Base-by-base conservation (phyloP, 2,888 invertebrate genomes). In the Galeopsomyia nigrocyanea region DNA sequence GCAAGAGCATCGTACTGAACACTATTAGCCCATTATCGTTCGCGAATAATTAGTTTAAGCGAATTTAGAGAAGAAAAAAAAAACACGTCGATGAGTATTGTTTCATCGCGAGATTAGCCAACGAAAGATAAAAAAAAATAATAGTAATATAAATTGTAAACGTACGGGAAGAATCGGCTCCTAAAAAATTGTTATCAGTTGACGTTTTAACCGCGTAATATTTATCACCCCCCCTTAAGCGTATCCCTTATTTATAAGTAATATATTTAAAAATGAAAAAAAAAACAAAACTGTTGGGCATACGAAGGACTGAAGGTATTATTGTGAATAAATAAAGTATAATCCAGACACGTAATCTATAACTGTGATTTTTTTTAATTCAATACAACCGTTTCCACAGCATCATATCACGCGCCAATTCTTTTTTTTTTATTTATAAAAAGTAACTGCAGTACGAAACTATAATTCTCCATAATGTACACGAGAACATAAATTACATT, bases 201-300 rank as follows among this genome's bases (percentile, higher is more conserved):
- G 76, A 74, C 79, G 74, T 19, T 76, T 80, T 80, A 76, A 78
- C 77, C 75, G 65, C 75, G 77, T 77, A 78, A 79, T 76, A 73
- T 79, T 39, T 39, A 39, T 39, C 7, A 3, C 39, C 39, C 39
- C 26, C 2, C 26, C 7, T 7, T 7, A 78, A 79, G 78, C 77
- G 77, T 82, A 80, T 81, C 80, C 68, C 69, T 73, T 73, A 71
- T 64, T 68, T 74, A 76, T 74, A 72, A 62, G 73, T 73, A 68
- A 62, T 76, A 74, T 74, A 74, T 68, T 68, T 26, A 26, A 26
- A 26, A 26, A 63, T 68, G 2, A 26, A 26, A 26, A 26, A 63
- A 73, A 58, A 76, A 69, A 75, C 71, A 75, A 69, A 72, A 75
- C 62, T 77, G 76, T 77, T 75, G 71, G 68, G 62, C 57, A 62